Evolutionary conservation across 2,888 invertebrate genomes (phyloP).

Genomic region (Syritta pipiens): DNA sequence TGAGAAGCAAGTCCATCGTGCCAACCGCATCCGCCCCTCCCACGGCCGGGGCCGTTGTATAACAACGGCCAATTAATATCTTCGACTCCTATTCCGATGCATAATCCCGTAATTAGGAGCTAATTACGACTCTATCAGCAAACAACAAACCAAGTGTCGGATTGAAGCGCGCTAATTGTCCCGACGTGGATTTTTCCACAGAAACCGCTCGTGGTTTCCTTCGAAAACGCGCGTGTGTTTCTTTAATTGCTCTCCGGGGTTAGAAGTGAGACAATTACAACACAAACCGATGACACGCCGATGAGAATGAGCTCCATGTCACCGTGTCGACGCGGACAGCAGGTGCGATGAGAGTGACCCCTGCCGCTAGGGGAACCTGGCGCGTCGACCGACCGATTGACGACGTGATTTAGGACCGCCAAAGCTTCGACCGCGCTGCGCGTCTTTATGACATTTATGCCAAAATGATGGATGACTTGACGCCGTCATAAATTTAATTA

Average conservation of each 20-base stretch:
- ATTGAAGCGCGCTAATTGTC: too few species aligned
- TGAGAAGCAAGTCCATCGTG: too few species aligned
- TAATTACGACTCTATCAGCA: conserved; percentile 31
- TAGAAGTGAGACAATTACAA: conserved; percentile 18
- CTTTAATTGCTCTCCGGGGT: conserved; percentile 24
- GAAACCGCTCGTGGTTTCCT: conserved; percentile 10
- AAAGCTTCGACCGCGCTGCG: conserved; percentile 1
- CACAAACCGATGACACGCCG: conserved; percentile 16
- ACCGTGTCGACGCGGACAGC: too few species aligned
- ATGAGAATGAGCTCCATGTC: background rate
- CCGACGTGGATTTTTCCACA: conserved; percentile 13
- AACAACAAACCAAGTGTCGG: conserved; percentile 4
- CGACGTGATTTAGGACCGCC: conserved; percentile 33
- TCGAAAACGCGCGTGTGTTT: background rate
- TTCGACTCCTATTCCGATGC: conserved; percentile 5
- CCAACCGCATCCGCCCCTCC: too few species aligned
- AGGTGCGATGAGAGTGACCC: conserved; percentile 5
- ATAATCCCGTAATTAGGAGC: conserved; percentile 44
- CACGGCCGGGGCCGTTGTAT: too few species aligned
- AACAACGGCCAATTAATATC: conserved; percentile 45
- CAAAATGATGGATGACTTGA: conserved; percentile 61
- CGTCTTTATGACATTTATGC: conserved; percentile 61
- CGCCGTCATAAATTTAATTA: conserved; percentile 61
- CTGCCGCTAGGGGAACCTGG: too few species aligned
- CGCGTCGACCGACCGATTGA: conserved; percentile 11